Conservation (phyloP, 2,113 vertebrate genomes). For the Fulmarus glacialis region DNA sequence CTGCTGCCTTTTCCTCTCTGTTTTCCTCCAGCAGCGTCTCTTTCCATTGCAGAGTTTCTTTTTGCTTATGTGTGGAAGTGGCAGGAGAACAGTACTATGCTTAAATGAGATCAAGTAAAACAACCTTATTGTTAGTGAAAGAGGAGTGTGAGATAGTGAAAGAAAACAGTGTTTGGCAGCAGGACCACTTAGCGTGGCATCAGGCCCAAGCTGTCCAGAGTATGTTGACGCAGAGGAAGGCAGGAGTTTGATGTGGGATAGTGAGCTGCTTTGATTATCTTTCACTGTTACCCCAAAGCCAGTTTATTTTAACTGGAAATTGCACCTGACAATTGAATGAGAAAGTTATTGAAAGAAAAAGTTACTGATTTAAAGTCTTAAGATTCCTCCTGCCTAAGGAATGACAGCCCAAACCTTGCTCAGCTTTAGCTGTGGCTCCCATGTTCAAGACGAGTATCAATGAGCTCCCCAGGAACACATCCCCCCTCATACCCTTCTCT, state of each 20-base stretch:
- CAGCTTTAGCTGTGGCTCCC: not conserved
- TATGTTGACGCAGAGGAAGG: not conserved
- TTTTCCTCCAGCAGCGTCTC: not conserved
- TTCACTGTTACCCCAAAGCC: not conserved
- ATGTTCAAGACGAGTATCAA: not conserved
- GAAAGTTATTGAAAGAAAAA: not conserved
- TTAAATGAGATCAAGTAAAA: not conserved
- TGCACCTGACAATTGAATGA: not conserved
- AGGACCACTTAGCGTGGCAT: not conserved
- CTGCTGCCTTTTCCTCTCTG: not conserved
- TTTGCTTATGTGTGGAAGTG: not conserved
- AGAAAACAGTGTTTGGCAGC: not conserved
- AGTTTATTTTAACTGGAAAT: not conserved
- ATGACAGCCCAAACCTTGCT: not conserved
- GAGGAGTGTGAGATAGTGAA: not conserved
- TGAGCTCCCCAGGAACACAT: not conserved
- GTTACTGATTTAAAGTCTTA: not conserved
- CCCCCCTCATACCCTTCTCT: not conserved
- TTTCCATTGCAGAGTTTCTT: not conserved
- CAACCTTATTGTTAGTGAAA: not conserved
- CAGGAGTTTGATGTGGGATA: not conserved
- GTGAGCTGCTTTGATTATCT: not conserved
- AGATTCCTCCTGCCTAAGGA: not conserved
- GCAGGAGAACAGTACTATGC: not conserved
- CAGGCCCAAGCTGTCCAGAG: not conserved